Conservation (phyloP, 2,113 vertebrate genomes). For the Epinephelus lanceolatus region DNA sequence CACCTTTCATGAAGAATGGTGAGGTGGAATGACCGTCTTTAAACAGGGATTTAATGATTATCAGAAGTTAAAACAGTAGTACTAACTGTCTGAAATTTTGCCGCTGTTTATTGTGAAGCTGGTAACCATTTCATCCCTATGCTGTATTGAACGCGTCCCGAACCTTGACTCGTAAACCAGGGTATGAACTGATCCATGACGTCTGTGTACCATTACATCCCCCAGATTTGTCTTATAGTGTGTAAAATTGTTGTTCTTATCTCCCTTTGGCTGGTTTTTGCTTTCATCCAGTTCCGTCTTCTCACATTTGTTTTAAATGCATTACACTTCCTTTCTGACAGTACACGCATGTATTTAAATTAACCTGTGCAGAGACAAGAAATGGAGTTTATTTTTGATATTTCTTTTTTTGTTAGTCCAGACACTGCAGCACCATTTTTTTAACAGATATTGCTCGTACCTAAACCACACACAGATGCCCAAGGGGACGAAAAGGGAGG, state of each 20-base stretch:
- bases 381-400: neutral
- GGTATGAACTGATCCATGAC: no score
- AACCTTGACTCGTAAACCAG: no score
- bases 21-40: no score
- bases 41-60: no score
- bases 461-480: conserved; percentile 73
- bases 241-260: neutral
- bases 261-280: neutral
- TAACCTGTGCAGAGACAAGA: neutral
- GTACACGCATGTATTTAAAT: conserved; percentile 15
- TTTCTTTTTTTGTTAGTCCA: conserved; percentile 13
- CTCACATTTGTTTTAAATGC: neutral
- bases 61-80: no score
- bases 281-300: neutral
- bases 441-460: conserved; percentile 51
- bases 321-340: neutral
- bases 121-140: no score
- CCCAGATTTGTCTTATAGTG: neutral
- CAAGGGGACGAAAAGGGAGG: conserved; percentile 58
- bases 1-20: no score
- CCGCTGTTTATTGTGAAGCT: no score
- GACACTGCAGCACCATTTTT: conserved; percentile 42
- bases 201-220: no score
- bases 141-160: no score
- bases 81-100: no score